A percentile compares a stretch with the other conserved stretches of the same genome.
Conservation (phyloP, 2,888 invertebrate genomes). For the Metallyticus violacea region DNA sequence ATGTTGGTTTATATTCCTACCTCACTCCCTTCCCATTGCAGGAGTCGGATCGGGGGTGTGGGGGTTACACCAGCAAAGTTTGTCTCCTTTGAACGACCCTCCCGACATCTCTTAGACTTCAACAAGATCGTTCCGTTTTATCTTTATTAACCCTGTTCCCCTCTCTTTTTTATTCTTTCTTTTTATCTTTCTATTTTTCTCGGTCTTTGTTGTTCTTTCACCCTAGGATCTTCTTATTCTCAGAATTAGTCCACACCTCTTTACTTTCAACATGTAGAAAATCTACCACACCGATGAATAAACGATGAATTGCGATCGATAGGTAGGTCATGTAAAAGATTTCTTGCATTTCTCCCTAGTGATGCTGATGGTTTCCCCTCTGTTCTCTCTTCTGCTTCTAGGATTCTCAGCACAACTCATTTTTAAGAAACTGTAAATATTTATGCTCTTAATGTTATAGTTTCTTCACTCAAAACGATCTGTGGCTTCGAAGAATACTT, state of each 20-base stretch:
- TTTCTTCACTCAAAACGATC: too few species aligned
- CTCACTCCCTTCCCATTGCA: not conserved
- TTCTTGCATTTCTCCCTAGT: too few species aligned
- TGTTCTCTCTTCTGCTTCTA: too few species aligned
- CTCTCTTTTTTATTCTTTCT: not conserved
- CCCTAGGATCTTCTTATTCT: not conserved
- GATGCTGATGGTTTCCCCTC: too few species aligned
- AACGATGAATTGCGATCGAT: too few species aligned
- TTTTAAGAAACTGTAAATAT: too few species aligned
- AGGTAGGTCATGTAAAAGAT: too few species aligned
- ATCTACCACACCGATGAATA: too few species aligned
- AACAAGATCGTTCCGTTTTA: slow-evolving; percentile 21
- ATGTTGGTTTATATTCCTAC: not conserved
- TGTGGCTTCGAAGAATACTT: too few species aligned
- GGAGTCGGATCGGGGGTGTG: not conserved
- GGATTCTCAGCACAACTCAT: too few species aligned
- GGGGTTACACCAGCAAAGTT: not conserved
- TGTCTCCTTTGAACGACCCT: slow-evolving; percentile 4
- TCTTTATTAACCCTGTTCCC: slow-evolving; percentile 1
- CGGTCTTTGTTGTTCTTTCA: not conserved
- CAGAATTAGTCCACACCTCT: not conserved
- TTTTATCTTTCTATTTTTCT: not conserved
- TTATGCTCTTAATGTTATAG: too few species aligned
- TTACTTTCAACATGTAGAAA: not conserved
- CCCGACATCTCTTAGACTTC: slow-evolving; percentile 5